Evolutionary conservation across 2,113 vertebrate species (phyloP).

Genomic region (Miniopterus natalensis): DNA sequence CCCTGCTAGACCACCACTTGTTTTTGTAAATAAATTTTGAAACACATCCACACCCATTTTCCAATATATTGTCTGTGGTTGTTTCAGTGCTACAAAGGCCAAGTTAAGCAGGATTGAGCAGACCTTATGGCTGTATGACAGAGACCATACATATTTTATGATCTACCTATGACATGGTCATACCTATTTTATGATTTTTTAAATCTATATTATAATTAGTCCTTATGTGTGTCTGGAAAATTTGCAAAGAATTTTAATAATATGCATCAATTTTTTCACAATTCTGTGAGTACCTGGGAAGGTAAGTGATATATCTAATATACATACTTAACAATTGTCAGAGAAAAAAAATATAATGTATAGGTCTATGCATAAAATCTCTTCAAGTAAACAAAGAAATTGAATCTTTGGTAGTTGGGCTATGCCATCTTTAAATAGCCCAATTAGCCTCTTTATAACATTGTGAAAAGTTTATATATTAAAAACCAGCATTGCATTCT

Average conservation of each 20-base stretch:
- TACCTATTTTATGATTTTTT: neutral
- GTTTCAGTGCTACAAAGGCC: neutral
- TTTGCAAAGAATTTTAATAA: neutral
- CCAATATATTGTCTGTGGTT: neutral
- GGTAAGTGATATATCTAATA: neutral
- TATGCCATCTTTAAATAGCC: neutral
- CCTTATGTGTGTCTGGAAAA: neutral
- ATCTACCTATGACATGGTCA: neutral
- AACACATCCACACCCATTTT: neutral
- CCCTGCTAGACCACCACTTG: neutral
- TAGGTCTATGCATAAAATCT: neutral
- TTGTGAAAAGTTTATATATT: neutral
- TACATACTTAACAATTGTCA: neutral
- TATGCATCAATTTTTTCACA: neutral
- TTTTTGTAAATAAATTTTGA: neutral
- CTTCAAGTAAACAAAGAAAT: neutral
- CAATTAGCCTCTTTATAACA: neutral
- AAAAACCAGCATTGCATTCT: constrained; percentile 4
- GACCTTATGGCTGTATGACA: neutral
- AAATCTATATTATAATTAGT: neutral
- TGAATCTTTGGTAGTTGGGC: neutral
- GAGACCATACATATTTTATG: neutral
- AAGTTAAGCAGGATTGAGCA: neutral
- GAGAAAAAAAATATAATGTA: neutral
- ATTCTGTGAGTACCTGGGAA: neutral